phyloP scores from a whole-genome alignment of 2,797 vertebrate genomes.

The Alosa sapidissima region DNA sequence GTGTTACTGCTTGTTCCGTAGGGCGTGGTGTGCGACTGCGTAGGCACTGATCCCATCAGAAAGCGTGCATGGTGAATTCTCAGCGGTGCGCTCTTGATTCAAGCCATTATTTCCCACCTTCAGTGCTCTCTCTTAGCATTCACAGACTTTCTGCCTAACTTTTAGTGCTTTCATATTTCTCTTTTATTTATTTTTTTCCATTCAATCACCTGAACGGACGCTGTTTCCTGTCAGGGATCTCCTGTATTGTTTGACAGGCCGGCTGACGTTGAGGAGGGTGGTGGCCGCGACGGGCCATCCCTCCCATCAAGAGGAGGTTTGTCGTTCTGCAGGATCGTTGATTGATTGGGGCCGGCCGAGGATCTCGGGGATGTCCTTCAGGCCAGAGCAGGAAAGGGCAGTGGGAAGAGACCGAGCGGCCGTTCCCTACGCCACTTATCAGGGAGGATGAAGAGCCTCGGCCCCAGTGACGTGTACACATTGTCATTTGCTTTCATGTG shows the following conservation, averaged over 20 bases:
- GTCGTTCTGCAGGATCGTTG: conserved; percentile 62
- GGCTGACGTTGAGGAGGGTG: conserved; percentile 33
- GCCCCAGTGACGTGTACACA: not conserved
- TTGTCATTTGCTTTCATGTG: not conserved
- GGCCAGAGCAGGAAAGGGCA: conserved; percentile 61
- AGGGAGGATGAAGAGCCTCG: not conserved
- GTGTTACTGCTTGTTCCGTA: not conserved
- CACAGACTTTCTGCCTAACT: not conserved
- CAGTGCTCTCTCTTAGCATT: not conserved
- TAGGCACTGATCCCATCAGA: not conserved
- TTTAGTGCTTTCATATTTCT: not conserved
- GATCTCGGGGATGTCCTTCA: conserved; percentile 67
- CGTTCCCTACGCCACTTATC: not conserved
- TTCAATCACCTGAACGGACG: not conserved
- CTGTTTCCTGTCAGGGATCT: not conserved
- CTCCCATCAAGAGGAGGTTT: conserved; percentile 52
- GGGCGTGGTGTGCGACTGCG: not conserved
- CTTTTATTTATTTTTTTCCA: too few relatives aligned
- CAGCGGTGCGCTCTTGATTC: not conserved
- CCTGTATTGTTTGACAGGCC: conserved; percentile 6
- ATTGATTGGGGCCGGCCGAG: conserved; percentile 72
- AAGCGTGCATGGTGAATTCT: not conserved
- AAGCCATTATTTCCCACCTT: not conserved
- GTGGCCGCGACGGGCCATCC: conserved; percentile 52
- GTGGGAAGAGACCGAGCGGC: not conserved